Conservation (phyloP, 2,888 invertebrate species). For the Cryptus viduatorius region DNA sequence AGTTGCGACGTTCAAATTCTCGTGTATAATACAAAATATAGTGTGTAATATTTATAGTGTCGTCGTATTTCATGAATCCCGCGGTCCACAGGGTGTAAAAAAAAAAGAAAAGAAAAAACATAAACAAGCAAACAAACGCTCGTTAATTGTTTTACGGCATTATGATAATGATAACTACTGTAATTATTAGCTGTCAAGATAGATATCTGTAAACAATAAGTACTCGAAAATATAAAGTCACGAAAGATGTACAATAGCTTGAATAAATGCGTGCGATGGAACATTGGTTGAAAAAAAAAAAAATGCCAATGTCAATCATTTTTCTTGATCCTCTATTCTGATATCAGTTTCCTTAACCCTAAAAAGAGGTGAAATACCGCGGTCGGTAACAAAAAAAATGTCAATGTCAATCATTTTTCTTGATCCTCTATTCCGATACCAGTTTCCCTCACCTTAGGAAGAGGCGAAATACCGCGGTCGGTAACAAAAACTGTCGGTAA, state of each 20-base stretch:
- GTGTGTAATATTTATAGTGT: slow-evolving; percentile 2
- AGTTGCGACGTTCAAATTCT: background rate
- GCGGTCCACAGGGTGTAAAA: background rate
- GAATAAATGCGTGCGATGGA: background rate
- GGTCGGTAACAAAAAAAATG: background rate
- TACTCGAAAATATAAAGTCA: background rate
- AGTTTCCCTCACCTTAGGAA: background rate
- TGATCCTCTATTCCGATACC: background rate
- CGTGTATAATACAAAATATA: background rate
- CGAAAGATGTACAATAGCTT: background rate
- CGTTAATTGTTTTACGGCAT: slow-evolving; percentile 30
- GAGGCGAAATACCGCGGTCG: too few species aligned
- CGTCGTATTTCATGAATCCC: background rate
- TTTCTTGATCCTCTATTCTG: background rate
- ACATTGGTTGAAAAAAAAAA: background rate
- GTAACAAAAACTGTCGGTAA: too few species aligned
- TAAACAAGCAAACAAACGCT: background rate
- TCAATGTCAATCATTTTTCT: background rate
- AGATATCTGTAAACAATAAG: background rate
- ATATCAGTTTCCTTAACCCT: background rate
- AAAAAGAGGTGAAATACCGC: too few species aligned
- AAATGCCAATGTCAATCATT: background rate
- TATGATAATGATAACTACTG: slow-evolving; percentile 29
- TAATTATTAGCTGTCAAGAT: slow-evolving; percentile 2
- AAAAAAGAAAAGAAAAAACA: background rate